Percentiles rank a stretch among this genome's conserved stretches.
Conservation (phyloP, 2,113 vertebrate species). For the Cathartes aura region DNA sequence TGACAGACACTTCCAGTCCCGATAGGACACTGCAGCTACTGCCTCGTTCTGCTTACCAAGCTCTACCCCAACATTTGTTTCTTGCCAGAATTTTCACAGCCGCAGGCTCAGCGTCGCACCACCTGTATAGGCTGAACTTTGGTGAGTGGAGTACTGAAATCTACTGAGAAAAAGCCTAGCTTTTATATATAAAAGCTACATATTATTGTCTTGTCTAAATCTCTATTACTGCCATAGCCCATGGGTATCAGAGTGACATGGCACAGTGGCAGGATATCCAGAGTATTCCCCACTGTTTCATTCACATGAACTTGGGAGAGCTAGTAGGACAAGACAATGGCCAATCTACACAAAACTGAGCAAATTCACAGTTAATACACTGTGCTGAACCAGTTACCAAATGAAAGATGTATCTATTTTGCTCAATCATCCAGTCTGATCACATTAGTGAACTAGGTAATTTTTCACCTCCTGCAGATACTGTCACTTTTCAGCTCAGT, state of each 20-base stretch:
- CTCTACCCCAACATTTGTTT: background rate
- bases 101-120: background rate
- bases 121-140: background rate
- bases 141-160: background rate
- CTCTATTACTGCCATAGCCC: background rate
- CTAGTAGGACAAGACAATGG: fast-evolving
- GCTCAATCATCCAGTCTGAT: background rate
- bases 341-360: background rate
- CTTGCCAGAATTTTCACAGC: background rate
- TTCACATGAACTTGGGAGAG: background rate
- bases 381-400: background rate
- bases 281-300: background rate
- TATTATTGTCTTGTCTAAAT: background rate
- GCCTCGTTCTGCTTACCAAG: background rate
- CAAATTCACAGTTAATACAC: background rate
- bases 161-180: background rate
- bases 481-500: background rate
- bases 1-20: background rate
- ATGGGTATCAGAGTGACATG: background rate
- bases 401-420: background rate
- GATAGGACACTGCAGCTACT: background rate
- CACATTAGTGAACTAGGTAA: background rate
- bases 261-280: background rate
- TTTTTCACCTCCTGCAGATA: background rate
- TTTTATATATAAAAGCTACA: background rate